These are phyloP conservation scores for Julus scanicus DNA, from an alignment of 2,888 invertebrate genomes.

Conservation along the genomic window DNA sequence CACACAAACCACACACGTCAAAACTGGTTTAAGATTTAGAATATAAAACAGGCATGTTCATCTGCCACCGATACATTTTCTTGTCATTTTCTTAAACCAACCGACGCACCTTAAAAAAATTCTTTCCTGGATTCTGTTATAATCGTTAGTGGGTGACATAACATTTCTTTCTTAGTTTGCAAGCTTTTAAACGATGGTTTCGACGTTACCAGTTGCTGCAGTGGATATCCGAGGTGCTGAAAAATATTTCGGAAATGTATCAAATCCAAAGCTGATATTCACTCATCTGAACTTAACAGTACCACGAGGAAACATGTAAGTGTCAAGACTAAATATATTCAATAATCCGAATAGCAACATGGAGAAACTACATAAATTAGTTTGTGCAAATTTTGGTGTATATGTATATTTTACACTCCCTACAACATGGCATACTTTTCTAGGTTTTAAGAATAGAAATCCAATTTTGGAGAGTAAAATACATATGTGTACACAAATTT, in stretches of 20 bases:
- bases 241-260: background rate
- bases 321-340: background rate
- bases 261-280: background rate
- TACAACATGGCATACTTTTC: too few species aligned
- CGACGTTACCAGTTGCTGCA: background rate
- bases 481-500: too few species aligned
- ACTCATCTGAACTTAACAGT: background rate
- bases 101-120: background rate
- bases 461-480: too few species aligned
- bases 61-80: background rate
- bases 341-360: too few species aligned
- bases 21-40: background rate
- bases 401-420: too few species aligned
- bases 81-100: too few species aligned
- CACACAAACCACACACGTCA: too few species aligned
- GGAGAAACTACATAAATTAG: too few species aligned
- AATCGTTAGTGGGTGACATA: background rate
- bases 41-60: background rate
- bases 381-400: too few species aligned
- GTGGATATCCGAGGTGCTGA: background rate
- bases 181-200: background rate
- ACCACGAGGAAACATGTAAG: background rate
- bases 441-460: too few species aligned
- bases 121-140: background rate
- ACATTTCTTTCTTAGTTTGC: background rate